Evolutionary conservation across 2,797 vertebrate species (phyloP), one percentile per base, ranked within the genome.

Genomic region (Chloroceryle amazona): DNA sequence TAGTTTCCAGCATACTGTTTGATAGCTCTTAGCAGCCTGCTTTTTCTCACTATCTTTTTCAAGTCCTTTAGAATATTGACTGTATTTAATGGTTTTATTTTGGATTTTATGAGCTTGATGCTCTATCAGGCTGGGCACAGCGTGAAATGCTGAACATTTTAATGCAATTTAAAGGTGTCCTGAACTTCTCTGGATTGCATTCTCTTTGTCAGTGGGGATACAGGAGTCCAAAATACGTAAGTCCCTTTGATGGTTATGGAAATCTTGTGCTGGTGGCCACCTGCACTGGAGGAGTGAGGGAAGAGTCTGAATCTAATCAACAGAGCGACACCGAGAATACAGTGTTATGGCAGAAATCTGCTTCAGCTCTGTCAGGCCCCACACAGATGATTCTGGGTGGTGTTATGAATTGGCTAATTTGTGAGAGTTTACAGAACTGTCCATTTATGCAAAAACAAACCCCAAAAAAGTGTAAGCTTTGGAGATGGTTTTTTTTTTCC

Each of bases 31-130:
- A 89, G 14, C 70, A 61, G 8, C 46, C 42, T 73, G 33, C n/a
- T 47, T 90, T 96, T 95, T 86, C 22, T 79, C 70, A 60, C 5
- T 82, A 81, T 73, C 54, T 33, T 85, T 90, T 88, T 87, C 19
- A 67, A 31, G 31, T 82, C 37, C 46, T 87, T 67, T 63, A 58
- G 26, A 46, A 28, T 76, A 67, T 33, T 74, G 70, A 47, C 75
- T 62, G 22, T 68, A 23, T 68, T 68, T 74, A 55, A 29, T 68
- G 20, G 10, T 73, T 84, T 81, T 35, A 28, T 76, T 95, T 91
- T 86, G 10, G 57, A 39, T 90, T 94, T 93, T 78, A 9, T 35
- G 52, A 46, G 33, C 76, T 63, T 20, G 33, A 17, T 81, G 17
- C 35, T 67, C 7, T 79, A 1, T 5, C 1, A 0, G 42, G 17